Evolutionary conservation across 2,888 invertebrate genomes (phyloP).

Genomic region (Mimumesa dahlbomi): DNA sequence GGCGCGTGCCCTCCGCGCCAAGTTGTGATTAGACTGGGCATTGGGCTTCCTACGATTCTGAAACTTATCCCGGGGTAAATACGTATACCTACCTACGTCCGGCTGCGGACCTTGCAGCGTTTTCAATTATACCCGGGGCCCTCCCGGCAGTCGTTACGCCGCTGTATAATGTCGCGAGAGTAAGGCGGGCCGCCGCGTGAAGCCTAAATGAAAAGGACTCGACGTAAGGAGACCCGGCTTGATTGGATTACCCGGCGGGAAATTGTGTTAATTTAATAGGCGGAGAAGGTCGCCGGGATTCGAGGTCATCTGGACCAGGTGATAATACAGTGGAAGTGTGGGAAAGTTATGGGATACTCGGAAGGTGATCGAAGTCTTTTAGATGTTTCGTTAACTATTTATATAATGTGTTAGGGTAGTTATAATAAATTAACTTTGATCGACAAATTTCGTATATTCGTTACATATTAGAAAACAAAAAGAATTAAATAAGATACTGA

Average conservation of each 20-base stretch:
- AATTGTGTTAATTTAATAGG: constrained; percentile 25
- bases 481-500: too few species aligned
- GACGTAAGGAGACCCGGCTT: constrained; percentile 6
- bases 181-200: constrained; percentile 2
- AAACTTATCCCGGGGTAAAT: constrained; percentile 67
- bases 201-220: constrained; percentile 22
- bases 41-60: constrained; percentile 61
- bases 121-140: constrained; percentile 70
- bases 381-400: too few species aligned
- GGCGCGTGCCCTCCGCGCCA: constrained; percentile 74
- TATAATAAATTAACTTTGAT: too few species aligned
- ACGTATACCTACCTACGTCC: too few species aligned
- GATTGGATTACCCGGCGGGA: constrained; percentile 20
- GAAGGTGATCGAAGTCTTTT: too few species aligned
- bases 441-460: too few species aligned
- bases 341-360: too few species aligned
- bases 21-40: constrained; percentile 77
- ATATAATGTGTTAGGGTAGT: too few species aligned
- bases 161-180: constrained; percentile 59
- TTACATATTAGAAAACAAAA: too few species aligned
- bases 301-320: too few species aligned
- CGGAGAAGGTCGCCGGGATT: too few species aligned
- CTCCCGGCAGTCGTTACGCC: constrained; percentile 64
- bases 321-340: too few species aligned
- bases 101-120: constrained; percentile 52